A percentile compares a stretch with the other conserved stretches of the same genome.
These are phyloP conservation scores for Polyommatus icarus DNA, from an alignment of 2,888 invertebrate species.

Conservation along the genomic window DNA sequence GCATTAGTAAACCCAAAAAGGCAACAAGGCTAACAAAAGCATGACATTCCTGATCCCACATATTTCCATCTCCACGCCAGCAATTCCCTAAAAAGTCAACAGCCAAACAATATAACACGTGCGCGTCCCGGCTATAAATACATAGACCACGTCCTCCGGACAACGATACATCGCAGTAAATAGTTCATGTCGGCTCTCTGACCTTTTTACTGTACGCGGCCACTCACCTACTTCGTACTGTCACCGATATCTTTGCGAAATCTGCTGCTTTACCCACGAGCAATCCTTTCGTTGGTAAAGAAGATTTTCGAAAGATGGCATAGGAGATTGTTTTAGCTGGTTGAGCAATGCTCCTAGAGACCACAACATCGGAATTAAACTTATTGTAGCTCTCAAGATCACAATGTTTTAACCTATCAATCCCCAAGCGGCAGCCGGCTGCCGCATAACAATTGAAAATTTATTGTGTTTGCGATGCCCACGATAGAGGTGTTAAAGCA, in stretches of 20 bases:
- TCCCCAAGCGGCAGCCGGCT: too few relatives aligned
- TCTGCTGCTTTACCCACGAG: neutral
- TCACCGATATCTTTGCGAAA: neutral
- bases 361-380: too few relatives aligned
- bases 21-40: neutral
- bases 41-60: neutral
- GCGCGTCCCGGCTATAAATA: neutral
- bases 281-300: too few relatives aligned
- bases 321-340: too few relatives aligned
- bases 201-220: conserved; percentile 57
- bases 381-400: too few relatives aligned
- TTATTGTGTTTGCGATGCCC: too few relatives aligned
- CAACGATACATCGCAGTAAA: neutral
- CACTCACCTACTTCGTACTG: neutral
- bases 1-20: neutral
- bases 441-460: too few relatives aligned
- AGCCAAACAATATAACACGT: neutral
- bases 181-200: conserved; percentile 51
- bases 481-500: too few relatives aligned
- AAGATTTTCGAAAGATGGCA: too few relatives aligned
- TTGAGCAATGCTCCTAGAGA: too few relatives aligned
- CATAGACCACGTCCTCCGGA: neutral
- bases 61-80: neutral
- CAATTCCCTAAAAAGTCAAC: neutral
- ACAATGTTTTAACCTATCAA: too few relatives aligned